phyloP scores from a whole-genome alignment of 2,888 invertebrate genomes.

The Chrysolina haemoptera region DNA sequence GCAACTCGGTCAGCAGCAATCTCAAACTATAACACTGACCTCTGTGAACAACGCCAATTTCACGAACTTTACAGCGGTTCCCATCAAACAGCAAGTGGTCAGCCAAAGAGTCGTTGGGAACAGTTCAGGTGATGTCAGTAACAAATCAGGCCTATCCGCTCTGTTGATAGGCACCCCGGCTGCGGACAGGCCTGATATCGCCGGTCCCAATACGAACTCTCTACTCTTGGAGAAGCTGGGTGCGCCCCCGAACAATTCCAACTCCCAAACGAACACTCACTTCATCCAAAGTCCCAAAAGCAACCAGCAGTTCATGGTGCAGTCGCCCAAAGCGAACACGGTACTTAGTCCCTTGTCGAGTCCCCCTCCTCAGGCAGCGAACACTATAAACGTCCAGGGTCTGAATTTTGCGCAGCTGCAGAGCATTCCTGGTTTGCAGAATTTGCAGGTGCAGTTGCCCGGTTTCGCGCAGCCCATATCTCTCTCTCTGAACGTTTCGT shows the following conservation, averaged over 20 bases:
- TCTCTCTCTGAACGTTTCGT: conserved; percentile 81
- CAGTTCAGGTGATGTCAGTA: conserved; percentile 51
- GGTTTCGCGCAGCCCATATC: conserved; percentile 91
- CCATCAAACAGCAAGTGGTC: conserved; percentile 63
- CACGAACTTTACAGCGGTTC: conserved; percentile 64
- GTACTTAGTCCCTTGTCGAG: conserved; percentile 75
- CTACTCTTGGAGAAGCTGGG: conserved; percentile 72
- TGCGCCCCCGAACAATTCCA: conserved; percentile 65
- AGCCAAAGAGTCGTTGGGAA: conserved; percentile 51
- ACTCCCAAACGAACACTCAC: conserved; percentile 49
- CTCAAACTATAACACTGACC: conserved; percentile 67
- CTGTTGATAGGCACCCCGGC: conserved; percentile 75
- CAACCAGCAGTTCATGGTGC: conserved; percentile 60
- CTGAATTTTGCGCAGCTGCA: conserved; percentile 81
- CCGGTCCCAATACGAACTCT: conserved; percentile 72
- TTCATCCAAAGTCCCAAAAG: conserved; percentile 64
- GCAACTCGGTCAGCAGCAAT: conserved; percentile 59
- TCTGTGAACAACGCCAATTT: conserved; percentile 63
- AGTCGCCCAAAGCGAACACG: conserved; percentile 59
- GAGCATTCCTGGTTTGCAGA: conserved; percentile 81
- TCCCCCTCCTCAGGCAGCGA: conserved; percentile 67
- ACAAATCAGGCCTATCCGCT: conserved; percentile 73
- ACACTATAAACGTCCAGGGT: conserved; percentile 75
- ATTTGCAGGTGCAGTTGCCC: conserved; percentile 77
- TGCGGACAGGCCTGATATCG: conserved; percentile 74